Conservation (phyloP, 2,113 vertebrate species). For the Epinephelus fuscoguttatus region DNA sequence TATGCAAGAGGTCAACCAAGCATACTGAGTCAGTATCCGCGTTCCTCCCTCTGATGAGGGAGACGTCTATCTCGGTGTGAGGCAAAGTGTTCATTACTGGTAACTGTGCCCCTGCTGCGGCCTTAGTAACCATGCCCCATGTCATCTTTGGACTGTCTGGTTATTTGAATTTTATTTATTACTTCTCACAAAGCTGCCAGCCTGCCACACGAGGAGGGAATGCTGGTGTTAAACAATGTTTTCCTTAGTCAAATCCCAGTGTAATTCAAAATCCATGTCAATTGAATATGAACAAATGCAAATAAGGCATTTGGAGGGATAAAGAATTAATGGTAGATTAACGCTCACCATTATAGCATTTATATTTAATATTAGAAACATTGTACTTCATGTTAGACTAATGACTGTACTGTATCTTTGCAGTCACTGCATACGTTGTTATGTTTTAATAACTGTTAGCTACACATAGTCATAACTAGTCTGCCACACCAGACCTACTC, state of each 20-base stretch:
- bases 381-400: not conserved
- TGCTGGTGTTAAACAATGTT: not conserved
- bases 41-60: not conserved
- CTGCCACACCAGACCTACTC: not conserved
- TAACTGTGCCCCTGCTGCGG: slow-evolving; percentile 18
- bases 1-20: slow-evolving; percentile 54
- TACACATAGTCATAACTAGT: not conserved
- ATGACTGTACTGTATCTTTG: not conserved
- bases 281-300: not conserved
- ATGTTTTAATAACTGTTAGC: slow-evolving; percentile 13
- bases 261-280: not conserved
- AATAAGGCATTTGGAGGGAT: not conserved
- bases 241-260: not conserved
- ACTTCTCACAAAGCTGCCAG: not conserved
- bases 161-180: slow-evolving; percentile 42
- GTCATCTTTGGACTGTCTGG: not conserved
- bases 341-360: not conserved
- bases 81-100: slow-evolving; percentile 15
- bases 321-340: not conserved
- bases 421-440: not conserved
- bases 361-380: slow-evolving; percentile 8
- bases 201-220: not conserved
- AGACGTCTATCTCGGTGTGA: not conserved
- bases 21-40: slow-evolving; percentile 24
- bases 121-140: slow-evolving; percentile 1